Percentiles rank a stretch among this genome's conserved stretches.
These are phyloP conservation scores for Endomychus coccineus DNA, from an alignment of 2,888 invertebrate species.

Conservation along the genomic window DNA sequence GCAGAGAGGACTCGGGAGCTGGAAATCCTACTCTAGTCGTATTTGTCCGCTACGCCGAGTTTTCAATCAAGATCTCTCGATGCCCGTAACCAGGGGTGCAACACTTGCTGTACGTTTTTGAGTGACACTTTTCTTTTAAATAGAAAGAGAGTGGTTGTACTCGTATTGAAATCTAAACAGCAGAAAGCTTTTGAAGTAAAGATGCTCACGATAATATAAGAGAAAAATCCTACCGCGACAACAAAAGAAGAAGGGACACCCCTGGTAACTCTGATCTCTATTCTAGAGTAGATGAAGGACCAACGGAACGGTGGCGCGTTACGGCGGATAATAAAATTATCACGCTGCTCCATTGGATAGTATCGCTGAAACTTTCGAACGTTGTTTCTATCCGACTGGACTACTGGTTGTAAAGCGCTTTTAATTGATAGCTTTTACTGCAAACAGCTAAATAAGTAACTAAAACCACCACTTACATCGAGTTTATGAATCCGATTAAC, in stretches of 20 bases:
- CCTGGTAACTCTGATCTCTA: too few species aligned
- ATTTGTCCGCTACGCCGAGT: conserved; percentile 42
- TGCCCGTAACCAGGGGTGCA: conserved; percentile 35
- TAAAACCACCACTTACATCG: too few species aligned
- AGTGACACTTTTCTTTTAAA: conserved; percentile 29
- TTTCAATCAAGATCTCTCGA: conserved; percentile 44
- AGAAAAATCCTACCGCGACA: conserved; percentile 28
- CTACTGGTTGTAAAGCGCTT: too few species aligned
- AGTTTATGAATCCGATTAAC: too few species aligned
- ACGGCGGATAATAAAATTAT: too few species aligned
- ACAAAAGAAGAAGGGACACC: conserved; percentile 23
- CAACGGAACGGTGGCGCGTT: too few species aligned
- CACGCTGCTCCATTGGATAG: too few species aligned
- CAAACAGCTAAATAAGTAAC: too few species aligned
- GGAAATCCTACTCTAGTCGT: conserved; percentile 40
- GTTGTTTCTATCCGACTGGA: too few species aligned
- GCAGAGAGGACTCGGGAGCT: conserved; percentile 35
- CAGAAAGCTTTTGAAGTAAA: conserved; percentile 32
- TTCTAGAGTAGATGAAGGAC: too few species aligned
- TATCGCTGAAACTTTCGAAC: too few species aligned
- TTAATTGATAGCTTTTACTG: too few species aligned
- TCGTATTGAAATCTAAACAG: conserved; percentile 31
- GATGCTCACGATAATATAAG: conserved; percentile 28
- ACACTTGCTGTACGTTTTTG: conserved; percentile 28
- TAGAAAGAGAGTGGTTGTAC: conserved; percentile 27